These are phyloP conservation scores for Thryonomys swinderianus DNA, from an alignment of 2,113 vertebrate species.

Conservation along the genomic window DNA sequence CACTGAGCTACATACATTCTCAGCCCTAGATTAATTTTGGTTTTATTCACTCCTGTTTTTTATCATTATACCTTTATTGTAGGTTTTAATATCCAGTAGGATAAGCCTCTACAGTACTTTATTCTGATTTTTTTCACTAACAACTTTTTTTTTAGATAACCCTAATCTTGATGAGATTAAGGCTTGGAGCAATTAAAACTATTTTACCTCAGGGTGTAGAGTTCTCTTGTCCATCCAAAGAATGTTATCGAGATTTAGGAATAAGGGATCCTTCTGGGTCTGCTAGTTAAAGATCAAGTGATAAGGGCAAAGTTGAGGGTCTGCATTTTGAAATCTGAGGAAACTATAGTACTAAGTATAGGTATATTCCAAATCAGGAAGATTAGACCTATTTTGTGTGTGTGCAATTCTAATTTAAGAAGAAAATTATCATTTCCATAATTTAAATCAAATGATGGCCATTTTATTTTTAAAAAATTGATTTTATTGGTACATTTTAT, in stretches of 20 bases:
- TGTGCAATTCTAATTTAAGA: neutral
- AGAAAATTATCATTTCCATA: neutral
- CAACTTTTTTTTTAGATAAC: neutral
- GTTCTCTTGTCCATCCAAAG: neutral
- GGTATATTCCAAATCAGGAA: constrained; percentile 32
- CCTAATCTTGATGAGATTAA: neutral
- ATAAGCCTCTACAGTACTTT: neutral
- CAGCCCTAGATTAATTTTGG: neutral
- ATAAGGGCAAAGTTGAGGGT: constrained; percentile 2
- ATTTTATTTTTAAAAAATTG: neutral
- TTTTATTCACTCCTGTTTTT: neutral
- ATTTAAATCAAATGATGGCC: neutral
- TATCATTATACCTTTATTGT: neutral
- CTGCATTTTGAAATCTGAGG: neutral
- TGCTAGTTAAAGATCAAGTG: constrained; percentile 32
- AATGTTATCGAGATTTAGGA: constrained; percentile 1
- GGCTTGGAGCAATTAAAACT: neutral
- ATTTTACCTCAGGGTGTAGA: neutral
- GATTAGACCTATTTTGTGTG: neutral
- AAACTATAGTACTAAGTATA: neutral
- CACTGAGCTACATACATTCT: neutral
- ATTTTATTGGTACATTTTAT: no score
- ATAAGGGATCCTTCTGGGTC: neutral
- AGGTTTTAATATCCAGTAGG: neutral
- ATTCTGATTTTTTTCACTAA: neutral